Conservation (phyloP, 2,113 vertebrate species). For the Chinchilla lanigera region DNA sequence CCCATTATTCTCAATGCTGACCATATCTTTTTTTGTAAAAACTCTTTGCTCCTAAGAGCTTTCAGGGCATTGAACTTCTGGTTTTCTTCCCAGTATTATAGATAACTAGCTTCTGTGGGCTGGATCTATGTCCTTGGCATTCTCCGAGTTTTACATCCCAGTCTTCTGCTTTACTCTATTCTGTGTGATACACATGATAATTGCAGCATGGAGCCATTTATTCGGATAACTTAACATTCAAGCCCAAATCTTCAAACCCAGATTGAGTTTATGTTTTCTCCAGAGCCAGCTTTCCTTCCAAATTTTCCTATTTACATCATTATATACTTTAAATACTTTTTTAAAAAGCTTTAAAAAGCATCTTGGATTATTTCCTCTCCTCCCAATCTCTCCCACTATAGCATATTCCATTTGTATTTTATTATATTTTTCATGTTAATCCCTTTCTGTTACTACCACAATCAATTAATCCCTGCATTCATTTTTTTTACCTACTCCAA, state of each 20-base stretch:
- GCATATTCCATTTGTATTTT: constrained; percentile 5
- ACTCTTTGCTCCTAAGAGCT: neutral
- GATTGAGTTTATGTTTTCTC: constrained; percentile 40
- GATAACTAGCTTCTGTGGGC: neutral
- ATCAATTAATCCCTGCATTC: neutral
- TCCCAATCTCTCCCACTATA: neutral
- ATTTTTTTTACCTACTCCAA: neutral
- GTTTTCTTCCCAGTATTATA: neutral
- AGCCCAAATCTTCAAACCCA: neutral
- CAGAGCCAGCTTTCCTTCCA: neutral
- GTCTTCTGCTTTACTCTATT: neutral
- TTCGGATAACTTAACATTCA: neutral
- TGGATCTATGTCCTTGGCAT: neutral
- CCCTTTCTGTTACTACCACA: neutral
- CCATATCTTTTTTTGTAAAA: neutral
- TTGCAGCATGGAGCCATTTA: neutral
- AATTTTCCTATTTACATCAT: neutral
- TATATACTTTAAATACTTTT: neutral
- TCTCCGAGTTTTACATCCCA: neutral
- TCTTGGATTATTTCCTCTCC: neutral
- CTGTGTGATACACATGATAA: neutral
- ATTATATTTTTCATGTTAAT: neutral
- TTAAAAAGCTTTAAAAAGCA: neutral
- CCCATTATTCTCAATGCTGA: neutral
- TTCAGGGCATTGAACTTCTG: neutral